phyloP scores from a whole-genome alignment of 2,113 vertebrate species.

The Cinclus mexicanus region DNA sequence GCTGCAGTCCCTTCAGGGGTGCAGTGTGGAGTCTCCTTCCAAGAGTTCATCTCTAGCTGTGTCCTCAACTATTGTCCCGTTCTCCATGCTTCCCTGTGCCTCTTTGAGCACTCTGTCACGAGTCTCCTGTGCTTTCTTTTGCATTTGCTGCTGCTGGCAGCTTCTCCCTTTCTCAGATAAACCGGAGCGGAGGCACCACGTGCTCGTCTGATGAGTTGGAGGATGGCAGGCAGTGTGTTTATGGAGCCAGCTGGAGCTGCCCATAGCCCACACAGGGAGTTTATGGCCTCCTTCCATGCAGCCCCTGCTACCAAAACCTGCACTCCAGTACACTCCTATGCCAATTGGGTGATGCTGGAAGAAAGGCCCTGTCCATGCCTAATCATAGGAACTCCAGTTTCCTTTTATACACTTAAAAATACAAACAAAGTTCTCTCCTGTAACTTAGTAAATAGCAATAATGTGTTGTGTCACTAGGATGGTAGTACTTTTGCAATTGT shows the following conservation, averaged over 20 bases:
- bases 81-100: not conserved
- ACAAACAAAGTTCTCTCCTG: not conserved
- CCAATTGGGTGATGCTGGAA: not conserved
- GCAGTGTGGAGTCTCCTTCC: not conserved
- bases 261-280: not conserved
- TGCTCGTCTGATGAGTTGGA: not conserved
- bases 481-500: not conserved
- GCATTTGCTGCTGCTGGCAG: not conserved
- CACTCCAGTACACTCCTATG: fast-evolving
- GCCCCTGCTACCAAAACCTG: not conserved
- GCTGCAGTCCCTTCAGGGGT: not conserved
- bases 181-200: fast-evolving
- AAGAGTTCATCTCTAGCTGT: not conserved
- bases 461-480: not conserved
- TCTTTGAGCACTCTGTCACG: fast-evolving
- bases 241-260: not conserved
- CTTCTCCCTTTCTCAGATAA: not conserved
- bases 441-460: not conserved
- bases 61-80: not conserved
- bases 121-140: fast-evolving
- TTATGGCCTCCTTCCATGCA: not conserved
- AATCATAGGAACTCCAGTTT: not conserved
- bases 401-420: not conserved
- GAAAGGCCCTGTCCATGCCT: not conserved
- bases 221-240: not conserved